Evolutionary conservation across 2,888 invertebrate species (phyloP).

Genomic region (Deroplatys truncata): DNA sequence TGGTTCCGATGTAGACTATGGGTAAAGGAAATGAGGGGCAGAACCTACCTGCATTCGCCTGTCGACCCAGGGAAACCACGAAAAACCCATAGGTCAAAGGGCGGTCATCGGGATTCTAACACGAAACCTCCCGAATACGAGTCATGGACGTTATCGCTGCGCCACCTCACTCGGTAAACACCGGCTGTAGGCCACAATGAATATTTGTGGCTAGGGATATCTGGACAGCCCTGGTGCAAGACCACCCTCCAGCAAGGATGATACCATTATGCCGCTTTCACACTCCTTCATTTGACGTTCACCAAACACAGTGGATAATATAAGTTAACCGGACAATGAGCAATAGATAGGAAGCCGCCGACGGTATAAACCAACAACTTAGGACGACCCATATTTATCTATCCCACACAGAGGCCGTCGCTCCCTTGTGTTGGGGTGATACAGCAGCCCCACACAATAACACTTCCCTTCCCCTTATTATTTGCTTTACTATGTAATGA

Average conservation of each 20-base stretch:
- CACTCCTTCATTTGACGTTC: conserved; percentile 21
- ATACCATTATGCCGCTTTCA: conserved; percentile 15
- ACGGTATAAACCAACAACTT: background rate
- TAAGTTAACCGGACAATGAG: background rate
- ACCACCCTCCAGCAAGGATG: background rate
- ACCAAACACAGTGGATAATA: background rate
- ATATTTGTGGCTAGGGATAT: too few relatives aligned
- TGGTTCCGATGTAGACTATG: too few relatives aligned
- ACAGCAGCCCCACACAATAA: background rate
- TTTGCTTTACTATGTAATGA: background rate
- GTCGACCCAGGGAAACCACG: too few relatives aligned
- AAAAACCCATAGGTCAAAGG: too few relatives aligned
- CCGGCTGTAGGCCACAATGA: too few relatives aligned
- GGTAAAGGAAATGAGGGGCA: too few relatives aligned
- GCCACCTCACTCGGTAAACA: too few relatives aligned
- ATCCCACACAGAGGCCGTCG: conserved; percentile 19
- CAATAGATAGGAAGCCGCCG: background rate
- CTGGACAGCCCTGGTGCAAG: background rate
- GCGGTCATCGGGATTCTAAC: too few relatives aligned
- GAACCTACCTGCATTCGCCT: too few relatives aligned
- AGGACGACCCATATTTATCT: conserved; percentile 21
- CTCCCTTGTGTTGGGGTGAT: background rate
- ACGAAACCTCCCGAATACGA: too few relatives aligned
- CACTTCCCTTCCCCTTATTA: background rate
- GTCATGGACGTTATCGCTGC: too few relatives aligned